These are phyloP conservation scores for Bovichtus variegatus DNA, from an alignment of 2,797 vertebrate genomes.

Conservation along the genomic window DNA sequence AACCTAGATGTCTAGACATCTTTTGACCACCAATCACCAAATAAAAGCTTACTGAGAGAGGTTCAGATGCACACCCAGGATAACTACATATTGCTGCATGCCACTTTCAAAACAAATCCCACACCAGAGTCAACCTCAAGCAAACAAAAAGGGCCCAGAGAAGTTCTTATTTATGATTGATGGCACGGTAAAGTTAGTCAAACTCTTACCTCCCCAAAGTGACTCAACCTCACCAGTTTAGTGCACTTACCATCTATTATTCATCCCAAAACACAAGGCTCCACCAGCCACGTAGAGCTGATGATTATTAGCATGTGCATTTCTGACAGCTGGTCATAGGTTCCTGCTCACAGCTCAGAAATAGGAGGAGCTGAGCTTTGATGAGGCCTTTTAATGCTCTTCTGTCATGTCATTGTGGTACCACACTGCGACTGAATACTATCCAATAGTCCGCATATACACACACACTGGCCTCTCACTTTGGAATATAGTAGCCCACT, in stretches of 20 bases:
- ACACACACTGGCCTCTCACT: slow-evolving; percentile 15
- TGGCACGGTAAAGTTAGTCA: slow-evolving; percentile 26
- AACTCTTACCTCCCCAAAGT: slow-evolving; percentile 49
- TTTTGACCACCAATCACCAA: background rate
- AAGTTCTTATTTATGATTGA: slow-evolving; percentile 41
- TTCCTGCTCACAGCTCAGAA: slow-evolving; percentile 41
- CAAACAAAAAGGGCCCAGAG: slow-evolving; percentile 11
- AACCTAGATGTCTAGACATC: background rate
- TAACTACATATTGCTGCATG: background rate
- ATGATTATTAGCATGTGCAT: slow-evolving; percentile 43
- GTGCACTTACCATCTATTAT: slow-evolving; percentile 78
- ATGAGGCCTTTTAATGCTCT: slow-evolving; percentile 29
- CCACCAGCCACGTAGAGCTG: slow-evolving; percentile 50
- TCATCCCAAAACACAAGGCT: slow-evolving; percentile 67
- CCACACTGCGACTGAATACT: background rate
- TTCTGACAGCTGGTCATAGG: slow-evolving; percentile 60
- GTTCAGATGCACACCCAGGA: slow-evolving; percentile 1
- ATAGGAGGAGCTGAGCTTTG: slow-evolving; percentile 28
- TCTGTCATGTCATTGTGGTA: slow-evolving; percentile 29
- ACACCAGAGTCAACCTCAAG: slow-evolving; percentile 9
- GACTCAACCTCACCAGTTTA: slow-evolving; percentile 64
- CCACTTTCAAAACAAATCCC: background rate
- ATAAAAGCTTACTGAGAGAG: background rate
- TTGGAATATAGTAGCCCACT: slow-evolving; percentile 18
- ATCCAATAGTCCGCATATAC: background rate